A percentile compares a stretch with the other conserved stretches of the same genome.
phyloP scores from a whole-genome alignment of 2,797 vertebrate species.

The Xiphorhynchus erythropygius region DNA sequence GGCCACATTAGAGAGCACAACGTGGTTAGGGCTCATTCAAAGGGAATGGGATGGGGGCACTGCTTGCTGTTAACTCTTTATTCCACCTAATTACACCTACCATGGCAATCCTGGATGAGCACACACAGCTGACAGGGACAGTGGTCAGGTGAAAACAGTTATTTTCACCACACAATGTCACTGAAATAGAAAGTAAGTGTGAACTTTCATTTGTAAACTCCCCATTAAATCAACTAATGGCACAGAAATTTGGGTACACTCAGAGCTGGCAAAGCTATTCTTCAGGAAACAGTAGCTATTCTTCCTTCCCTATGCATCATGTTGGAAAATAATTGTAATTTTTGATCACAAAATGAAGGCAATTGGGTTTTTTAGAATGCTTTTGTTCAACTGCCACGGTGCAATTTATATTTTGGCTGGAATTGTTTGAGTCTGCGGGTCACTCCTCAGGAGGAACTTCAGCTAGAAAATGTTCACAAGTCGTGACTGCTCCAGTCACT shows the following conservation, averaged over 20 bases:
- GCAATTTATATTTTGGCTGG: neutral
- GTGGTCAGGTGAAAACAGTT: fast-evolving
- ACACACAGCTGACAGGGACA: neutral
- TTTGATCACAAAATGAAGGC: neutral
- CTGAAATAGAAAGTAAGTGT: neutral
- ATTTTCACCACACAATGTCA: neutral
- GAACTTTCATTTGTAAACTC: neutral
- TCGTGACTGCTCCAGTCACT: neutral
- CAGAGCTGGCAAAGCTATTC: neutral
- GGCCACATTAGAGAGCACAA: neutral
- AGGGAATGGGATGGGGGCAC: neutral
- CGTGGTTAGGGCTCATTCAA: neutral
- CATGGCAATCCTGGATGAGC: neutral
- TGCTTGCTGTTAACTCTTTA: neutral
- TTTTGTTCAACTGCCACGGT: neutral
- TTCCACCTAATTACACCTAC: neutral
- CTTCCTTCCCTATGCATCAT: neutral
- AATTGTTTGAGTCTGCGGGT: neutral
- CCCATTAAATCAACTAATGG: neutral
- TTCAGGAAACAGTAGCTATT: neutral
- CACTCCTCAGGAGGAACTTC: neutral
- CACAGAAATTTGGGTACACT: neutral
- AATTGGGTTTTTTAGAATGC: neutral
- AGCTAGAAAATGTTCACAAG: neutral
- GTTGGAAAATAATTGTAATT: neutral